Conservation (phyloP, 2,888 invertebrate species). For the Dyspetes luteomarginatus region DNA sequence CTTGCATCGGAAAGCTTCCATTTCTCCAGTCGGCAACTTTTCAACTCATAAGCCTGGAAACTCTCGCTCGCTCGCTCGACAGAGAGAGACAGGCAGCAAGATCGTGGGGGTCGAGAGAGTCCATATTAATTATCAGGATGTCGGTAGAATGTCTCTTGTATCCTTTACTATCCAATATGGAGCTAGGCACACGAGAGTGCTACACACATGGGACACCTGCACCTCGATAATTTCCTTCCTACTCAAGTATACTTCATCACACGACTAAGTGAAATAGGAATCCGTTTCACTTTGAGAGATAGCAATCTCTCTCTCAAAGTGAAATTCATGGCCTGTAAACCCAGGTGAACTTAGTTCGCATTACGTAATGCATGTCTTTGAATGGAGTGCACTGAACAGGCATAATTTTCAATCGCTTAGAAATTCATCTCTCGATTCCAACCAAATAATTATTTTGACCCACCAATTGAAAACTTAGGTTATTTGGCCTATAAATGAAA, state of each 20-base stretch:
- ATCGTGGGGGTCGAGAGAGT: constrained; percentile 42
- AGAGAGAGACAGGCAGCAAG: background rate
- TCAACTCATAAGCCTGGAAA: constrained; percentile 26
- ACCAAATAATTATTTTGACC: background rate
- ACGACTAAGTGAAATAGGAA: constrained; percentile 23
- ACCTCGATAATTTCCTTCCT: constrained; percentile 40
- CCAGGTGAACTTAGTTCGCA: constrained; percentile 13
- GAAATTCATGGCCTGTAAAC: constrained; percentile 76
- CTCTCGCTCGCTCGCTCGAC: background rate
- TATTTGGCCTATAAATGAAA: too few relatives aligned
- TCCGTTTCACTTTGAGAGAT: constrained; percentile 44
- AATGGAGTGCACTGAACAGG: background rate
- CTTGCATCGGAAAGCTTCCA: constrained; percentile 15
- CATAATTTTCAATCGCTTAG: constrained; percentile 1
- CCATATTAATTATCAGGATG: constrained; percentile 74
- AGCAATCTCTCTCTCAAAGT: constrained; percentile 68
- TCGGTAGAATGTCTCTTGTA: constrained; percentile 61
- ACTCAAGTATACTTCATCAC: constrained; percentile 16
- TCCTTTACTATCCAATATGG: constrained; percentile 22
- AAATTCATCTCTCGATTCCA: background rate
- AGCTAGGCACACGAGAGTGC: constrained; percentile 30
- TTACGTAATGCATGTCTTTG: background rate
- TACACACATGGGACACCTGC: constrained; percentile 18
- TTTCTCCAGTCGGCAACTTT: constrained; percentile 52
- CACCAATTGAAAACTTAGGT: too few relatives aligned